Conservation (phyloP, 2,888 invertebrate species). For the Torymus texanus region DNA sequence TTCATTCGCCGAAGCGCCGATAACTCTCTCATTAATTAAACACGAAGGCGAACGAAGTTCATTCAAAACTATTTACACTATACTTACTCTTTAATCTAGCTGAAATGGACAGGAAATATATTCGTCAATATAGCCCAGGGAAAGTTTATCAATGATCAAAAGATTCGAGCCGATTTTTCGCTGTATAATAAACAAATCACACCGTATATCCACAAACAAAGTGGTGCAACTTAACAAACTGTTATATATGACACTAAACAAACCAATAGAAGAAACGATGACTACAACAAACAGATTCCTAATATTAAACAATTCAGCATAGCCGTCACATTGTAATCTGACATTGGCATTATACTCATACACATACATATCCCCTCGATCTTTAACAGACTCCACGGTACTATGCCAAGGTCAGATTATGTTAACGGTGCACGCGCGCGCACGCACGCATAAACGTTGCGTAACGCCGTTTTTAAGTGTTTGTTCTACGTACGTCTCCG, state of each 20-base stretch:
- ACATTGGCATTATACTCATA: conserved; percentile 57
- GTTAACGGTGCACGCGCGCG: conserved; percentile 57
- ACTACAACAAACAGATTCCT: background rate
- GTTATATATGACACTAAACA: background rate
- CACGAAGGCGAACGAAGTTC: too few species aligned
- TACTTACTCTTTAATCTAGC: too few species aligned
- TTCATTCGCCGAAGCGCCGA: too few species aligned
- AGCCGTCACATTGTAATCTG: conserved; percentile 49
- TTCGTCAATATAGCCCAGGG: too few species aligned
- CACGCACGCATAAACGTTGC: conserved; percentile 37
- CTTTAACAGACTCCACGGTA: conserved; percentile 43
- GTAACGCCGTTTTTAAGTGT: conserved; percentile 48
- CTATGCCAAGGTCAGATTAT: conserved; percentile 64
- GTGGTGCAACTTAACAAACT: background rate
- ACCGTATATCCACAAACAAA: too few species aligned
- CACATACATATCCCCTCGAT: conserved; percentile 55
- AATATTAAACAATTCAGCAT: conserved; percentile 11
- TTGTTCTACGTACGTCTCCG: background rate
- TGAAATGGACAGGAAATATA: too few species aligned
- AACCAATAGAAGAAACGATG: conserved; percentile 11
- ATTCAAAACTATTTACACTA: too few species aligned
- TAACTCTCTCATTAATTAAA: too few species aligned
- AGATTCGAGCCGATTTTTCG: too few species aligned
- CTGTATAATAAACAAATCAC: too few species aligned
- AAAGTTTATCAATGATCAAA: too few species aligned